Evolutionary conservation across 1,140 invertebrate species (phyloP).

Genomic region (Tetranychus urticae): DNA sequence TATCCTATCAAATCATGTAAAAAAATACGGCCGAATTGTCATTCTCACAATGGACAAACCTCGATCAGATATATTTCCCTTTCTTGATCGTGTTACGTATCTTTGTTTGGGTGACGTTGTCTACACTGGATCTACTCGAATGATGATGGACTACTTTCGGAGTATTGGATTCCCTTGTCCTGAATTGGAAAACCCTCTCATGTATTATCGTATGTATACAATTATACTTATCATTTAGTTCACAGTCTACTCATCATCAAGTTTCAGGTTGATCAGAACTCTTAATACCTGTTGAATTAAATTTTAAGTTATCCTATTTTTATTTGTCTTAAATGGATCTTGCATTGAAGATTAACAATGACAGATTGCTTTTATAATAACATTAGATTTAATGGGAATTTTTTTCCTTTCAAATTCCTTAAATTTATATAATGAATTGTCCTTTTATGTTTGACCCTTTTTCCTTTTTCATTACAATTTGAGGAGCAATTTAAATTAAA

Average conservation of each 20-base stretch:
- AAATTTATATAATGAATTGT: too few species aligned
- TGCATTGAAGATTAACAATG: too few species aligned
- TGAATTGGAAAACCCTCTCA: conserved; percentile 64
- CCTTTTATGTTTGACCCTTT: too few species aligned
- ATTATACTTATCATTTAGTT: background rate
- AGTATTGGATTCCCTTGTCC: conserved; percentile 77
- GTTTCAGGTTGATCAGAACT: background rate
- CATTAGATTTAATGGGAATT: too few species aligned
- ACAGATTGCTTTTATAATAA: too few species aligned
- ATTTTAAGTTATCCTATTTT: background rate
- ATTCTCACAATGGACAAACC: conserved; percentile 77
- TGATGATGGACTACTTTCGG: conserved; percentile 68
- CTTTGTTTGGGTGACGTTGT: conserved; percentile 69
- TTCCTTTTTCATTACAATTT: too few species aligned
- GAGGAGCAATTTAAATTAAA: too few species aligned
- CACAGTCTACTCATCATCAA: too few species aligned
- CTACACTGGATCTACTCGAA: conserved; percentile 57
- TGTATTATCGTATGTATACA: conserved; percentile 60
- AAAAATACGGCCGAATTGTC: conserved; percentile 64
- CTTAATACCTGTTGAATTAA: background rate
- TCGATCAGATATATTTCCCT: conserved; percentile 71
- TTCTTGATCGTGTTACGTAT: conserved; percentile 53
- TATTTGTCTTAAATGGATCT: too few species aligned
- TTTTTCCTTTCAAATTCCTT: too few species aligned
- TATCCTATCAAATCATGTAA: conserved; percentile 69